Percentiles rank a stretch among this genome's conserved stretches.
Evolutionary conservation across 2,113 vertebrate genomes (phyloP).

Genomic region (Phalacrocorax aristotelis): DNA sequence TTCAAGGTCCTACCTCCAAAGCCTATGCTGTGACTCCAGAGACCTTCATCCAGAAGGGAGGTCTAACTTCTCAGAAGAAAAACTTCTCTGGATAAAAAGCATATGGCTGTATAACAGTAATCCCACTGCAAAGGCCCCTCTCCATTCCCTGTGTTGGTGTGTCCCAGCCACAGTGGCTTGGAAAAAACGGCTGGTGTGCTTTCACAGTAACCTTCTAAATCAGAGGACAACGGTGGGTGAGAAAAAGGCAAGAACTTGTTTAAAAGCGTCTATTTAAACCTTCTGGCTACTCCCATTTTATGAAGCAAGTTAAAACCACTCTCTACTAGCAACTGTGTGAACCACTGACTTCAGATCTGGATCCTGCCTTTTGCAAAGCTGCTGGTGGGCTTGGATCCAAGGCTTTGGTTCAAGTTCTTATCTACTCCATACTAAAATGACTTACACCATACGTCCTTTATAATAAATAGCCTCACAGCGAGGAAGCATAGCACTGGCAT

Average conservation of each 20-base stretch:
- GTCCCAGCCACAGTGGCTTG: background rate
- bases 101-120: background rate
- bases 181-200: background rate
- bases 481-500: background rate
- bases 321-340: background rate
- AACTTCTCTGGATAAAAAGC: background rate
- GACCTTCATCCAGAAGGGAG: background rate
- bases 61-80: background rate
- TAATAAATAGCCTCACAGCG: background rate
- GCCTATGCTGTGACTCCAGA: background rate
- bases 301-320: background rate
- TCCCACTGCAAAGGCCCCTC: background rate
- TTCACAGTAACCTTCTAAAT: background rate
- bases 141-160: background rate
- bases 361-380: constrained; percentile 9
- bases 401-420: constrained; percentile 9
- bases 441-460: background rate
- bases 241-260: background rate
- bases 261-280: background rate
- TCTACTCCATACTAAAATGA: background rate
- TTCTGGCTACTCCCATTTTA: background rate
- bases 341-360: background rate
- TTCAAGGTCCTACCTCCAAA: background rate
- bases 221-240: background rate
- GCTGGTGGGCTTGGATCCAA: constrained; percentile 7